Conservation (phyloP, 2,888 invertebrate species). For the Drosophila quasianomalipes region DNA sequence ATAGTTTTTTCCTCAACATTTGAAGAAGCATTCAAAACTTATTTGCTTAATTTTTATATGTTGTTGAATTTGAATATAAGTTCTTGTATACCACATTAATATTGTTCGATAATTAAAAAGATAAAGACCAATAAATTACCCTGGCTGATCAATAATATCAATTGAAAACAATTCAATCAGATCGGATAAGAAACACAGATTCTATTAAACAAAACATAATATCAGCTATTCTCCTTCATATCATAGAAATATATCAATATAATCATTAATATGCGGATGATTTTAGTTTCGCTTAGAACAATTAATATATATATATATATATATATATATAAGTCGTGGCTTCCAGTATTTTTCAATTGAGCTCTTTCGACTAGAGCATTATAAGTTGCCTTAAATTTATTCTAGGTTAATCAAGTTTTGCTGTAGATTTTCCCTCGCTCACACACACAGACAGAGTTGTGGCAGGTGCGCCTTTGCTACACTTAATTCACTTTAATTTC, state of each 20-base stretch:
- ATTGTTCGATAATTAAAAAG: not conserved
- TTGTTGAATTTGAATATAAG: not conserved
- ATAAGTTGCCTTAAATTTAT: not conserved
- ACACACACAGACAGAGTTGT: not conserved
- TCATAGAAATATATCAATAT: too few relatives aligned
- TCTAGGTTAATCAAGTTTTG: not conserved
- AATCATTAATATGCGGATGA: too few relatives aligned
- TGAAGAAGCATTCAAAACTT: not conserved
- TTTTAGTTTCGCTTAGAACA: too few relatives aligned
- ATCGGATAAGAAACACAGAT: not conserved
- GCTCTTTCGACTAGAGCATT: not conserved
- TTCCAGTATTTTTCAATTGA: not conserved
- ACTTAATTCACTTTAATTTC: slow-evolving; percentile 68
- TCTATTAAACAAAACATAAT: not conserved
- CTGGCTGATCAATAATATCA: too few relatives aligned
- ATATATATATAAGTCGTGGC: not conserved
- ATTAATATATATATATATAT: not conserved
- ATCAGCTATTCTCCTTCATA: not conserved
- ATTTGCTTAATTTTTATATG: not conserved
- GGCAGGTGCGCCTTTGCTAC: slow-evolving; percentile 40
- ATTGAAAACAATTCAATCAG: not conserved
- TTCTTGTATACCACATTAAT: too few relatives aligned
- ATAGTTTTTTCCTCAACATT: not conserved
- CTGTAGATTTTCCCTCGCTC: not conserved
- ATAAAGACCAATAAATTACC: not conserved